These are phyloP conservation scores for Temnothorax unifasciatus DNA, from an alignment of 2,888 invertebrate species.

Conservation along the genomic window DNA sequence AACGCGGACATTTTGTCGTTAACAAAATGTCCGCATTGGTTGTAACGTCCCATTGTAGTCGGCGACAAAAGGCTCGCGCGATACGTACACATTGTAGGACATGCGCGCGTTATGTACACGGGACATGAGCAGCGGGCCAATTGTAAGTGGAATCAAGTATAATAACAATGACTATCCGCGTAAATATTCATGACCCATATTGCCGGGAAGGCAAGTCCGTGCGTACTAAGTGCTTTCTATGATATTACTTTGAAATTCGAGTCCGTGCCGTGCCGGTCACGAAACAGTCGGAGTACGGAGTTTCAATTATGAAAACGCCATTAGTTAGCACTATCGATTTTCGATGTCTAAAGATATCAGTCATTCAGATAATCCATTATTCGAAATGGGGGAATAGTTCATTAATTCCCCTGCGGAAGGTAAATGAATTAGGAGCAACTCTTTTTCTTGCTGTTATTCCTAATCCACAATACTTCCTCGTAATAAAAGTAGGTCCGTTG, in stretches of 20 bases:
- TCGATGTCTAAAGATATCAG: constrained; percentile 43
- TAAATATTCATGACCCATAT: constrained; percentile 46
- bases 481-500: not conserved
- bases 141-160: constrained; percentile 42
- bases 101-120: constrained; percentile 13
- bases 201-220: constrained; percentile 18
- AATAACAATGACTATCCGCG: constrained; percentile 44
- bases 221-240: constrained; percentile 38
- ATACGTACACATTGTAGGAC: constrained; percentile 34
- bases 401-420: not conserved
- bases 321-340: constrained; percentile 50
- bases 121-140: constrained; percentile 32
- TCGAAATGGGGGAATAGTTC: constrained; percentile 22
- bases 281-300: not conserved
- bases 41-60: constrained; percentile 45
- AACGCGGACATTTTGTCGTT: constrained; percentile 5
- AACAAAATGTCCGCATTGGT: constrained; percentile 31
- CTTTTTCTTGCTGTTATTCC: not conserved
- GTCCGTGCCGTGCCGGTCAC: constrained; percentile 16
- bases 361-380: constrained; percentile 39
- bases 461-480: not conserved
- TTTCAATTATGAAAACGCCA: constrained; percentile 50
- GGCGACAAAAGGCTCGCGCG: constrained; percentile 47
- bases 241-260: constrained; percentile 48
- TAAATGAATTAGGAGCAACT: not conserved